These are phyloP conservation scores for Linnaemya tessellans DNA, from an alignment of 2,888 invertebrate species.

Conservation along the genomic window DNA sequence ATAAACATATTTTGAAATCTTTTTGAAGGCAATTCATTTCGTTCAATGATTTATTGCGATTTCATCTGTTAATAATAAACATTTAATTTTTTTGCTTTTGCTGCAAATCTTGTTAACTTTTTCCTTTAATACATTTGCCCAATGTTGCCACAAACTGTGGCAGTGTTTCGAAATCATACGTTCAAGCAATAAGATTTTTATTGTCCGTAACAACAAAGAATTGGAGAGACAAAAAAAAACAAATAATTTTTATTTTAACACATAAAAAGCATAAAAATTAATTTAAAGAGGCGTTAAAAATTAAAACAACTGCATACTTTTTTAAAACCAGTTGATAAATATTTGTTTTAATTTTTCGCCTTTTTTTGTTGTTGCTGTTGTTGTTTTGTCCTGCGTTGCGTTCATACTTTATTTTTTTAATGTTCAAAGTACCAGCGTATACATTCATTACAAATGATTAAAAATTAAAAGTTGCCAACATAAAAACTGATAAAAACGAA, in stretches of 20 bases:
- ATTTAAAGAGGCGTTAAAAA: slow-evolving; percentile 79
- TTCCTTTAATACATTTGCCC: slow-evolving; percentile 25
- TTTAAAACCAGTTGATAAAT: slow-evolving; percentile 67
- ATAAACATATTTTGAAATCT: slow-evolving; percentile 40
- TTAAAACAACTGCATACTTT: slow-evolving; percentile 77
- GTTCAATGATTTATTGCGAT: slow-evolving; percentile 44
- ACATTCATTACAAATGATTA: slow-evolving; percentile 72
- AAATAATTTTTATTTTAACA: slow-evolving; percentile 33
- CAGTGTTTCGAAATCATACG: slow-evolving; percentile 31
- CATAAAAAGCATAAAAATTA: slow-evolving; percentile 66
- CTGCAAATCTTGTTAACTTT: slow-evolving; percentile 16
- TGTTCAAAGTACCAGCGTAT: slow-evolving; percentile 45
- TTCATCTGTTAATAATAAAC: slow-evolving; percentile 39
- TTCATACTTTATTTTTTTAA: slow-evolving; percentile 39
- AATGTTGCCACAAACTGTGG: slow-evolving; percentile 15
- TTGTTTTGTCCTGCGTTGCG: slow-evolving; percentile 57
- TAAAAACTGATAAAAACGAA: slow-evolving; percentile 73
- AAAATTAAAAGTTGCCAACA: slow-evolving; percentile 74
- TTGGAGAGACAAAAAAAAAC: slow-evolving; percentile 13
- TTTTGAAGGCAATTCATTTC: slow-evolving; percentile 44
- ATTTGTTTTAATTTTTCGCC: slow-evolving; percentile 17
- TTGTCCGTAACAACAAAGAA: slow-evolving; percentile 41
- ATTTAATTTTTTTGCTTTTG: slow-evolving; percentile 1
- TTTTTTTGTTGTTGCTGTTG: slow-evolving; percentile 66
- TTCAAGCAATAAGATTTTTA: slow-evolving; percentile 36